Percentiles rank a stretch among this genome's conserved stretches.
Conservation (phyloP, 1,140 invertebrate species). For the Ridgeia piscesae region DNA sequence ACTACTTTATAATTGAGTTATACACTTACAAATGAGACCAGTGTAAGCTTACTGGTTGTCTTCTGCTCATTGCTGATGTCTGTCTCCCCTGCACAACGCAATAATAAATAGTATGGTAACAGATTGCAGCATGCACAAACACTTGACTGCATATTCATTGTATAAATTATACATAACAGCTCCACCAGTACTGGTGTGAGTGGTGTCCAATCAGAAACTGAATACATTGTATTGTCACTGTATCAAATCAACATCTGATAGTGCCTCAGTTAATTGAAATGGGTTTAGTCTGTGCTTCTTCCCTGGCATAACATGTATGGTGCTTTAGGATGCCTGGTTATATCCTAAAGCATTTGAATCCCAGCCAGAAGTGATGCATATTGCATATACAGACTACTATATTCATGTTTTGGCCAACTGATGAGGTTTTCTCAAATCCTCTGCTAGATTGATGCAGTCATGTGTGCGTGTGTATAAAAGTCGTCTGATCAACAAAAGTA, state of each 20-base stretch:
- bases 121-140: neutral
- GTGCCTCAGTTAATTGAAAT: neutral
- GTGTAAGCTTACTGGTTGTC: too few species aligned
- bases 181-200: neutral
- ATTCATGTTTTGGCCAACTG: neutral
- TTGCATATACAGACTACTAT: neutral
- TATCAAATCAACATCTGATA: neutral
- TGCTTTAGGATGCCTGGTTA: neutral
- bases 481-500: neutral
- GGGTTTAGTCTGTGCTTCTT: neutral
- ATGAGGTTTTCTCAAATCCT: neutral
- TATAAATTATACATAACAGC: neutral
- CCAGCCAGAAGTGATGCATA: neutral
- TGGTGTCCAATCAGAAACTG: too few species aligned
- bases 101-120: neutral
- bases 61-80: neutral
- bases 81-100: neutral
- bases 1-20: too few species aligned
- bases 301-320: neutral
- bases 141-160: too few species aligned
- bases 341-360: neutral
- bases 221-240: neutral
- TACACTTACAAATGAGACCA: too few species aligned
- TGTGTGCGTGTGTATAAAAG: neutral
- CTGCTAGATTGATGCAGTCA: neutral